phyloP scores from a whole-genome alignment of 2,113 vertebrate genomes.

The Formicarius rufipectus region DNA sequence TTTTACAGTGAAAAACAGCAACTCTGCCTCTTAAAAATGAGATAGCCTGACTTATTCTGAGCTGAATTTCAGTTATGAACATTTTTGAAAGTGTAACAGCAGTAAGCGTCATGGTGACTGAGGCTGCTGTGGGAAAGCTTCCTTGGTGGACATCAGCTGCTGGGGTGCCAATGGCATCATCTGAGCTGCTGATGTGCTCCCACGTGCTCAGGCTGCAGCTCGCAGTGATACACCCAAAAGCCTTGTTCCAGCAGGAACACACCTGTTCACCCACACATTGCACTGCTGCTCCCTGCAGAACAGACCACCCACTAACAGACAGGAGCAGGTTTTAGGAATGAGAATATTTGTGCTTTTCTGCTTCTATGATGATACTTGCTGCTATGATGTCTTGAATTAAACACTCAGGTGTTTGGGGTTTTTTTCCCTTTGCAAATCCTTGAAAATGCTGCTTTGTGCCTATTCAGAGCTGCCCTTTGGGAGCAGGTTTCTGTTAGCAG shows the following conservation, averaged over 20 bases:
- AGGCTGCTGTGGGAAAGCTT: neutral
- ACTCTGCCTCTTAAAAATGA: neutral
- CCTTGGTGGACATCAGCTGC: neutral
- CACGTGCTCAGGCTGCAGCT: neutral
- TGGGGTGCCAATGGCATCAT: neutral
- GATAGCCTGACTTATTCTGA: neutral
- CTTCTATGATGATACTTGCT: neutral
- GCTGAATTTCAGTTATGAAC: neutral
- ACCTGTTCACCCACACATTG: neutral
- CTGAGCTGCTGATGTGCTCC: fast-evolving
- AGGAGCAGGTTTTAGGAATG: neutral
- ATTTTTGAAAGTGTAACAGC: neutral
- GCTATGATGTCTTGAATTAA: neutral
- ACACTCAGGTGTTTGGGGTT: neutral
- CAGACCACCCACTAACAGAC: neutral
- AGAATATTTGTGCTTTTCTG: neutral
- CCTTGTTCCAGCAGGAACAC: neutral
- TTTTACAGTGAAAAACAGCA: neutral
- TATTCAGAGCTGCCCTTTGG: neutral
- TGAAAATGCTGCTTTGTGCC: neutral
- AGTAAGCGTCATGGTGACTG: neutral
- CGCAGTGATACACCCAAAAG: neutral
- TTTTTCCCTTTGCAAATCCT: neutral
- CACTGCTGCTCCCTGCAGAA: neutral
- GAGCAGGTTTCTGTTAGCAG: neutral